Base-by-base conservation (phyloP, 1,140 invertebrate species). In the Centruroides sculpturatus region DNA sequence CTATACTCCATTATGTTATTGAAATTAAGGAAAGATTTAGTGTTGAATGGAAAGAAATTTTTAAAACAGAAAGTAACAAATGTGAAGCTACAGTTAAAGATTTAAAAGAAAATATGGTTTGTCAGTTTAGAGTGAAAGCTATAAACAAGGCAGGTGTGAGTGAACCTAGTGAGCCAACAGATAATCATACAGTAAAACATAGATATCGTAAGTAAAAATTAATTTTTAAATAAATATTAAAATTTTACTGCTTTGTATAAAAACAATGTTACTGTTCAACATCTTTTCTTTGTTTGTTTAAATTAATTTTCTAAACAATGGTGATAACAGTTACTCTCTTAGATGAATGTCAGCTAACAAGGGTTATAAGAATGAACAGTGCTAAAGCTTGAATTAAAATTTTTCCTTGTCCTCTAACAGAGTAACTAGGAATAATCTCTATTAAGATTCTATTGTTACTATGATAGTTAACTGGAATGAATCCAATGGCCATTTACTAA, bases 21-120 rank as follows among this genome's bases (percentile, higher is more conserved):
- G 94, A 99, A 78, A 92, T 91, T 78, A 96, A 94, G 71, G 92
- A 97, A 70, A 98, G 98, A 77, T 74, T 76, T 48, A 69, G 86
- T 23, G 78, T 83, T 11, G 89, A 92, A 59, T 97, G 92, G 92
- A 77, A 80, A 36, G 88, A 95, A 79, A 86, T 91, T 10, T 74
- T 81, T 2, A 89, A 89, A 70, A 92, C 91, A 0, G 74, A 81
- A 53, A 85, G 88, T 65, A 80, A 79, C 10, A 85, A 81, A 59
- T 85, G 86, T 0, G 84, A 89, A 73, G 83, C 79, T 52, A 86
- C 85, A 69, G 86, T 95, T 1, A 85, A 87, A 70, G 88, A 84
- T 6, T 78, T 96, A 0, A 95, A 94, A 72, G 92, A 96, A 73
- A 92, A 91, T 69, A 88, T 87, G 82, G 80, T 89, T 3, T 94